Base-by-base conservation (phyloP, 2,113 vertebrate species). In the Paralichthys olivaceus region DNA sequence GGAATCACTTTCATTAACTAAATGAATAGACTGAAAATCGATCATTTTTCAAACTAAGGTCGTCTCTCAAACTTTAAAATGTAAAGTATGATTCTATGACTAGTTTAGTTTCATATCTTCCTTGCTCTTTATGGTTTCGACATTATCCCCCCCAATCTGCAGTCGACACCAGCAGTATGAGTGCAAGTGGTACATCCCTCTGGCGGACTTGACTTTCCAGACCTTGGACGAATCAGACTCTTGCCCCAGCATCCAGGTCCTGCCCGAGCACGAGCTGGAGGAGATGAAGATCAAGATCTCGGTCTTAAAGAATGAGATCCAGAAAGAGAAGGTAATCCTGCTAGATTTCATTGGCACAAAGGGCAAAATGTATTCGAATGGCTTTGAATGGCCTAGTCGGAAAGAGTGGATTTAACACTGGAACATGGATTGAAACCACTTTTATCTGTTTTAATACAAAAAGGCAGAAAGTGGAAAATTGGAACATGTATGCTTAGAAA, bases 221-320 rank as follows among this genome's bases (percentile, higher is more conserved):
- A 96, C 96, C 0, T 94, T 94, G 19, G 98, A 99, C 62, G 98
- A 99, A 56, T 95, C 96, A 0, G 98, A 99, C 81, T 90, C 96
- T 66, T 96, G 95, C 81, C 95, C 95, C 0, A 97, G 96, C 70
- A 94, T 99, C 59, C 98, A 99, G 13, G 96, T 96, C 69, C 94
- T 98, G 85, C 96, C 97, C 0, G 98, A 99, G 92, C 95, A 99
- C 0, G 98, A 99, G 92, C 95, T 99, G 2, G 98, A 99, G 80
- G 98, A 99, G 89, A 98, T 99, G 94, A 99, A 99, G 91, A 98
- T 96, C 88, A 99, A 99, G 93, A 99, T 99, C 88, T 99, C 98
- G 0, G 91, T 94, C 88, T 95, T 99, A 79, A 99, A 99, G 92
- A 98, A 92, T 0, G 98, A 99, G 80, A 96, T 99, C 84, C 98